Conservation (phyloP, 2,888 invertebrate species). For the Apodemia zela region DNA sequence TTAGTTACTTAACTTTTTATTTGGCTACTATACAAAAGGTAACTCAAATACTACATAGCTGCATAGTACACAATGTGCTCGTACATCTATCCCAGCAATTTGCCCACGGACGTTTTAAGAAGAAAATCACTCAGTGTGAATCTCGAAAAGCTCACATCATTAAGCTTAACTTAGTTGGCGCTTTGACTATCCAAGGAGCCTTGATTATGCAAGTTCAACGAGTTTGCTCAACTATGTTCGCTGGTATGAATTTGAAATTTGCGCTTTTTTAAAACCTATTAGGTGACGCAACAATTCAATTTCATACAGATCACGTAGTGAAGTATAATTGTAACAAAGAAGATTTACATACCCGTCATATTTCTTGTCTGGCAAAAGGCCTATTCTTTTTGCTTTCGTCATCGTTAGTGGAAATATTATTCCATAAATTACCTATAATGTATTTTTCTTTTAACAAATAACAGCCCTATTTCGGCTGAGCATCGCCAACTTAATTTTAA, state of each 20-base stretch:
- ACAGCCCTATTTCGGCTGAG: neutral
- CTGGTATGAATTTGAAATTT: neutral
- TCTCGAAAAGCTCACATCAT: constrained; percentile 4
- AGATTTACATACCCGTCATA: neutral
- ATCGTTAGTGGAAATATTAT: neutral
- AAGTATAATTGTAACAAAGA: neutral
- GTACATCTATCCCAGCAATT: neutral
- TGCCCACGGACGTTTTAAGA: neutral
- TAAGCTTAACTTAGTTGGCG: constrained; percentile 6
- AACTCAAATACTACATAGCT: too few relatives aligned
- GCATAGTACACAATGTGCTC: too few relatives aligned
- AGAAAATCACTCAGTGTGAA: constrained; percentile 13
- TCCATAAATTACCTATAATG: neutral
- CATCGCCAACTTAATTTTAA: neutral
- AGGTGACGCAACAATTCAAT: neutral
- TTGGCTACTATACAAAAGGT: too few relatives aligned
- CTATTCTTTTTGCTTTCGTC: neutral
- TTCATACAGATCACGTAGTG: neutral
- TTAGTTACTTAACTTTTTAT: too few relatives aligned
- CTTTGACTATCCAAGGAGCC: constrained; percentile 4
- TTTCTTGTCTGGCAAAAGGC: constrained; percentile 5
- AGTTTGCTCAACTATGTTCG: neutral
- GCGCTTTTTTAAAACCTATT: constrained; percentile 4
- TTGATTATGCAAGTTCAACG: constrained; percentile 4
- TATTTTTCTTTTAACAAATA: neutral